A percentile compares a stretch with the other conserved stretches of the same genome.
Evolutionary conservation across 2,113 vertebrate genomes (phyloP).

Genomic region (Sinosuthora webbiana): DNA sequence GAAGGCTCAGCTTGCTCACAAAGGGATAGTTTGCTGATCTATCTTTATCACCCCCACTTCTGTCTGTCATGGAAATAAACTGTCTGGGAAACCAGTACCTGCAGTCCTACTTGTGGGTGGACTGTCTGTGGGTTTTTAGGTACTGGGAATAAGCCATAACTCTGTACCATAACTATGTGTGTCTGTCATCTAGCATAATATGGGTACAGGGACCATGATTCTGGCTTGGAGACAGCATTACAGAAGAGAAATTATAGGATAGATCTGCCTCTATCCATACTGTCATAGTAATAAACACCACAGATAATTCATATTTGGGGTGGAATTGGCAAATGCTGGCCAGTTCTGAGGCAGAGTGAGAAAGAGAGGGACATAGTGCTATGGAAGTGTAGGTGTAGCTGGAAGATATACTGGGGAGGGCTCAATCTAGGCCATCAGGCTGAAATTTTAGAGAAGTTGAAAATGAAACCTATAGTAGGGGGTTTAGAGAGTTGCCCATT

Average conservation of each 20-base stretch:
- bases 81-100: background rate
- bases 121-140: background rate
- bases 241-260: background rate
- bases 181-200: background rate
- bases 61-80: background rate
- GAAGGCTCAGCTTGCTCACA: background rate
- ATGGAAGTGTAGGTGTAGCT: background rate
- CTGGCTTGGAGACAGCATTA: background rate
- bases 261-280: background rate
- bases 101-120: background rate
- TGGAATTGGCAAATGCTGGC: background rate
- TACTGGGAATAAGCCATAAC: background rate
- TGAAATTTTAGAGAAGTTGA: background rate
- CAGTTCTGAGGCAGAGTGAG: background rate
- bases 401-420: background rate
- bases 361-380: background rate
- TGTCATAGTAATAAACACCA: background rate
- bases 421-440: background rate
- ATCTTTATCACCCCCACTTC: background rate
- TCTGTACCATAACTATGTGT: background rate
- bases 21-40: background rate
- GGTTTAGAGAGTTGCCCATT: background rate
- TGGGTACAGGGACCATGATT: background rate
- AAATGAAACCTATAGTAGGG: background rate
- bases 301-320: background rate